A percentile compares a stretch with the other conserved stretches of the same genome.
Evolutionary conservation across 1,140 invertebrate species (phyloP).

Genomic region (Papilio polyxenes): DNA sequence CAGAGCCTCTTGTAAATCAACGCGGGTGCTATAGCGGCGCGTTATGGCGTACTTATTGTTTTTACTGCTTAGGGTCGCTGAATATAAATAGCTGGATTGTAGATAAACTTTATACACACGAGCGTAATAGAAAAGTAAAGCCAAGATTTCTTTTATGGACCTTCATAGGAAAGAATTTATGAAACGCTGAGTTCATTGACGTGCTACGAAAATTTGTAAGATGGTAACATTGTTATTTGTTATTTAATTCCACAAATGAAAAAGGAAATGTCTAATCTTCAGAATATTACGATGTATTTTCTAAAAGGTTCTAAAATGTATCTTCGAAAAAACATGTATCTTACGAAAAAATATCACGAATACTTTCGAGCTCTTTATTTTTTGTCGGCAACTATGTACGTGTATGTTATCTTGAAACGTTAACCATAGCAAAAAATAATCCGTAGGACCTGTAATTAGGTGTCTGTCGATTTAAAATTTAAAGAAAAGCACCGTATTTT

Average conservation of each 20-base stretch:
- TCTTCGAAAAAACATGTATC: too few relatives aligned
- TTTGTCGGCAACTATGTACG: too few relatives aligned
- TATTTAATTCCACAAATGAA: not conserved
- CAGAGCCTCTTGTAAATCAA: constrained; percentile 47
- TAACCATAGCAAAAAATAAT: not conserved
- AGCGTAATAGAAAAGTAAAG: not conserved
- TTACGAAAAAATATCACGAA: too few relatives aligned
- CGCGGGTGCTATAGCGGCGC: constrained; percentile 44
- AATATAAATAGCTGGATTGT: constrained; percentile 37
- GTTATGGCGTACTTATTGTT: constrained; percentile 47
- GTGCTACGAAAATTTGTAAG: not conserved
- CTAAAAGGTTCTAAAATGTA: too few relatives aligned
- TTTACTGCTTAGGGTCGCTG: constrained; percentile 43
- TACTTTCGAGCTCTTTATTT: too few relatives aligned
- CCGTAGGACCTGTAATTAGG: not conserved
- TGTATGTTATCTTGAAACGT: not conserved
- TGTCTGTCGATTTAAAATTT: not conserved
- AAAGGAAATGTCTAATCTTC: too few relatives aligned
- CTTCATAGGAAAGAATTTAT: not conserved
- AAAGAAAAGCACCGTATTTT: not conserved
- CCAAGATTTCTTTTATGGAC: not conserved
- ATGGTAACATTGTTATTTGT: not conserved
- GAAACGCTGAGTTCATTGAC: not conserved
- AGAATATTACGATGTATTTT: too few relatives aligned
- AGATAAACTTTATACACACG: not conserved